A percentile compares a stretch with the other conserved stretches of the same genome.
phyloP scores from a whole-genome alignment of 2,888 invertebrate genomes.

The Rhorus exstirpatorius region DNA sequence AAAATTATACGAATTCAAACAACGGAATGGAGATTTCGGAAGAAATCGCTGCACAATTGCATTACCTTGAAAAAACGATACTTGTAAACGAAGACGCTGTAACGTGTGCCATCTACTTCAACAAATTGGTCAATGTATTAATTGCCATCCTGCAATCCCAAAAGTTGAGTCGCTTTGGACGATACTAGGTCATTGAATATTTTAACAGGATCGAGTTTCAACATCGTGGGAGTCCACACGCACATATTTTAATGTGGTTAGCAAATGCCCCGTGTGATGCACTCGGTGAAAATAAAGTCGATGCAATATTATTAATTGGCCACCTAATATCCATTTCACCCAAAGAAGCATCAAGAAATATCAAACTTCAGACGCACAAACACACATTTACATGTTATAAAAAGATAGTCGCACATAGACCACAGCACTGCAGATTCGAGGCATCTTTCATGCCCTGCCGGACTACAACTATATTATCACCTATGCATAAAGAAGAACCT shows the following conservation, averaged over 20 bases:
- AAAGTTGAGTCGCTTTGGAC: conserved; percentile 79
- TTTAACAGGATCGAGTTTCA: conserved; percentile 84
- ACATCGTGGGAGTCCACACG: conserved; percentile 83
- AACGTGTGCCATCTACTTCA: conserved; percentile 80
- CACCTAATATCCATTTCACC: conserved; percentile 73
- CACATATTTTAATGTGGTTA: conserved; percentile 84
- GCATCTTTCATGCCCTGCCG: conserved; percentile 77
- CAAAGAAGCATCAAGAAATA: conserved; percentile 70
- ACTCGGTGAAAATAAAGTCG: conserved; percentile 57
- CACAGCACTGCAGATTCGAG: too few relatives aligned
- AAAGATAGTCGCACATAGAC: too few relatives aligned
- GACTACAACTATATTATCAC: conserved; percentile 73
- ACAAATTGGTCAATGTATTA: conserved; percentile 80
- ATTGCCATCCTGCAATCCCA: conserved; percentile 78
- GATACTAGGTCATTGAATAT: conserved; percentile 66
- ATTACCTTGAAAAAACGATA: conserved; percentile 65
- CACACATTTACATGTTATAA: conserved; percentile 68
- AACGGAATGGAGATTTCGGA: conserved; percentile 37
- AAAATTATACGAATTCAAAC: conserved; percentile 79
- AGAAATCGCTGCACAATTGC: conserved; percentile 29
- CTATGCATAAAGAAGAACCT: conserved; percentile 67
- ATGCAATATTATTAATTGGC: conserved; percentile 75
- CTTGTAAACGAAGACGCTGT: conserved; percentile 76
- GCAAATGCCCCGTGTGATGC: conserved; percentile 77
- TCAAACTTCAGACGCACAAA: conserved; percentile 41